These are phyloP conservation scores for Kryptopterus vitreolus DNA, from an alignment of 2,797 vertebrate genomes.

Conservation along the genomic window DNA sequence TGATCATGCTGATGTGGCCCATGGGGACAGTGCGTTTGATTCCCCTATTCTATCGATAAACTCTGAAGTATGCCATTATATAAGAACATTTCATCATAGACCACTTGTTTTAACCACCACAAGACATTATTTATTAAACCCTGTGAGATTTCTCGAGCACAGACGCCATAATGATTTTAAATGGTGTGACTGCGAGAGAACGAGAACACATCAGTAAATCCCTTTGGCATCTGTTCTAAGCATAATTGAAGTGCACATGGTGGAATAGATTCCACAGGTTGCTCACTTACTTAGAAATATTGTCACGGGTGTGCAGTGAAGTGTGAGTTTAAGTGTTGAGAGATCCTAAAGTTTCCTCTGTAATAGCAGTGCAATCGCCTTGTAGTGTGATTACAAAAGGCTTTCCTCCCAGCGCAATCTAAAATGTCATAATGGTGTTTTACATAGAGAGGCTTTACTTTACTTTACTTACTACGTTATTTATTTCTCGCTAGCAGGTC, in stretches of 20 bases:
- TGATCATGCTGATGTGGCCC: too few species aligned
- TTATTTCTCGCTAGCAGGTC: neutral
- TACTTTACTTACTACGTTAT: neutral
- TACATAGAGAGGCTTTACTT: neutral
- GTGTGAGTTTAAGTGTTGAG: neutral
- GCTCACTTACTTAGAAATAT: neutral
- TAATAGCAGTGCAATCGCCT: neutral
- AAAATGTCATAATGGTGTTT: neutral
- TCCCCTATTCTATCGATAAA: too few species aligned
- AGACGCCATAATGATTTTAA: too few species aligned
- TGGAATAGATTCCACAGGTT: neutral
- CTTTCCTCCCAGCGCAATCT: neutral
- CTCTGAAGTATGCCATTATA: neutral
- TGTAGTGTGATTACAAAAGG: neutral
- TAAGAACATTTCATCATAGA: neutral
- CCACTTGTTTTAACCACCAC: neutral
- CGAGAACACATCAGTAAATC: neutral
- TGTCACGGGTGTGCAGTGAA: neutral
- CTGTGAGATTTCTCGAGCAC: neutral
- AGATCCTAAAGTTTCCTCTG: neutral
- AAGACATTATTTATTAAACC: neutral
- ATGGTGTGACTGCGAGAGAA: neutral
- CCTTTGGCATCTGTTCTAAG: neutral
- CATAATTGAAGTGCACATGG: neutral
- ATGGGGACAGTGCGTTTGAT: too few species aligned